phyloP scores from a whole-genome alignment of 2,113 vertebrate species.

The Argyrosomus japonicus region DNA sequence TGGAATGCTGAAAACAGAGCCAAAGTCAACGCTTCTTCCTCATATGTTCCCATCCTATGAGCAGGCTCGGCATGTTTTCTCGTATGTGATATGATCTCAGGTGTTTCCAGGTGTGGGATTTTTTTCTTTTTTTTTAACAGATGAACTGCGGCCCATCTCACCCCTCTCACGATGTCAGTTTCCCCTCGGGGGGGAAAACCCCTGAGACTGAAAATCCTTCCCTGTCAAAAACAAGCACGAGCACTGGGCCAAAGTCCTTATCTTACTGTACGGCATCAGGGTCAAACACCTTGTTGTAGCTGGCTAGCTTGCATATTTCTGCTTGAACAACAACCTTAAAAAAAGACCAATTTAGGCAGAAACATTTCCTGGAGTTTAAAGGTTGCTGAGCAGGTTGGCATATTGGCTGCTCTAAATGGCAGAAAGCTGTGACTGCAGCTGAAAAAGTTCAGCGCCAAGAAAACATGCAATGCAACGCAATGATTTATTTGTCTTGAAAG shows the following conservation, averaged over 20 bases:
- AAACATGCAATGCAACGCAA: neutral
- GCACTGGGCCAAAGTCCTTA: neutral
- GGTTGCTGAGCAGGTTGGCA: neutral
- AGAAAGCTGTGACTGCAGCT: neutral
- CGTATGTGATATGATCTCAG: conserved; percentile 51
- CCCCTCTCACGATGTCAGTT: conserved; percentile 54
- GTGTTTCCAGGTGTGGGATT: conserved; percentile 46
- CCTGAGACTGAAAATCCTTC: neutral
- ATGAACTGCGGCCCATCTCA: conserved; percentile 16
- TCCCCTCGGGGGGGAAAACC: conserved; percentile 42
- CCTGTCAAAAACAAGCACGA: neutral
- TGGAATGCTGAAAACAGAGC: neutral
- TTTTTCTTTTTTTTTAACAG: conserved; percentile 9
- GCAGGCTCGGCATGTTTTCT: neutral
- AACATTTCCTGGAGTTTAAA: neutral
- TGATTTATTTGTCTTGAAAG: neutral
- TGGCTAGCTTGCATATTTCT: neutral
- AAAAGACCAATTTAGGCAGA: neutral
- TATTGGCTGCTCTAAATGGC: neutral
- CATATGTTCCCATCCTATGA: neutral
- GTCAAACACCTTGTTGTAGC: no score
- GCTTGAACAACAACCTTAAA: neutral
- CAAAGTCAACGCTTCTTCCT: neutral
- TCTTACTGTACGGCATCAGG: neutral
- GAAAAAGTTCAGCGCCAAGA: neutral